A percentile compares a stretch with the other conserved stretches of the same genome.
Evolutionary conservation across 30 jellyfish, hydroid and myxozoan species (phyloP).

Genomic region (Hydra vulgaris): DNA sequence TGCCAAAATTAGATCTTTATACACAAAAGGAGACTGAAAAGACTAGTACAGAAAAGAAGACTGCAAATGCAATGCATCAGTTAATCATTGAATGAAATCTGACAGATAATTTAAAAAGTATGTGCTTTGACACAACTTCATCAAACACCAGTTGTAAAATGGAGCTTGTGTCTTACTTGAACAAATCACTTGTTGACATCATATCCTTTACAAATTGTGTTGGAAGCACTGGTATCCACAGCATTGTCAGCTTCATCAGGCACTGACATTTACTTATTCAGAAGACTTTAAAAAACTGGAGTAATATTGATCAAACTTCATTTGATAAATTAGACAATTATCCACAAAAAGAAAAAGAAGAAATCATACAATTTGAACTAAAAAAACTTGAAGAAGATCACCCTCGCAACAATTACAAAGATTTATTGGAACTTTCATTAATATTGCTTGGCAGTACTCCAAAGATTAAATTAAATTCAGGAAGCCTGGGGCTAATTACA

Average conservation of each 20-base stretch:
- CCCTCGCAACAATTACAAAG: not conserved
- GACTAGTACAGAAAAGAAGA: too few relatives aligned
- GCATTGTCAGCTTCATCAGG: not conserved
- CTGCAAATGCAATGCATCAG: too few relatives aligned
- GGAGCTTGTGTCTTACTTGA: too few relatives aligned
- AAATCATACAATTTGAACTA: not conserved
- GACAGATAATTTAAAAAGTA: too few relatives aligned
- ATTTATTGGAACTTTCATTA: not conserved
- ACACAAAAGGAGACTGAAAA: too few relatives aligned
- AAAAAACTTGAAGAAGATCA: not conserved
- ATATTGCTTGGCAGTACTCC: not conserved
- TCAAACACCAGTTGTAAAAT: too few relatives aligned
- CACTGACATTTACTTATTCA: not conserved
- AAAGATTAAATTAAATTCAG: not conserved
- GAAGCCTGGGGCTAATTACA: not conserved
- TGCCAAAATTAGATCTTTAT: too few relatives aligned
- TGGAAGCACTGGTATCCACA: not conserved
- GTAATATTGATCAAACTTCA: not conserved
- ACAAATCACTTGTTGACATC: not conserved
- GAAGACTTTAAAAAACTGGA: not conserved
- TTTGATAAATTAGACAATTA: not conserved
- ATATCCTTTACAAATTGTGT: not conserved
- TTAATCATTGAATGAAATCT: too few relatives aligned
- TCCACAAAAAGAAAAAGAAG: not conserved
- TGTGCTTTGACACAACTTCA: too few relatives aligned